Percentiles rank a stretch among this genome's conserved stretches.
Conservation (phyloP, 2,888 invertebrate genomes). For the Quadriops clusia region DNA sequence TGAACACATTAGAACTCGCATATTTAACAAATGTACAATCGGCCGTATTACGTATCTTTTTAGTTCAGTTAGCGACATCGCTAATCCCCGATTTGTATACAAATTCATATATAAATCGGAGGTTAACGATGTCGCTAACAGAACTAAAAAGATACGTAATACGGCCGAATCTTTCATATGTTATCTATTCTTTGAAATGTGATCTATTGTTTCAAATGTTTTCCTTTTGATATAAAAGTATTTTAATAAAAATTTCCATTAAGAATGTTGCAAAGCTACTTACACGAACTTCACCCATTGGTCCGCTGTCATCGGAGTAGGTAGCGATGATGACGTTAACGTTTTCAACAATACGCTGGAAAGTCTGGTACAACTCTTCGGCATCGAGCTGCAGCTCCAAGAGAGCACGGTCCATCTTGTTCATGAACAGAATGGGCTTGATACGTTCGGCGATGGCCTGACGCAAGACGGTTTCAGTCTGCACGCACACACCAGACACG, state of each 20-base stretch:
- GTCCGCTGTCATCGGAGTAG: slow-evolving; percentile 93
- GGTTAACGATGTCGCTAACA: no score
- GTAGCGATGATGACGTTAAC: slow-evolving; percentile 99
- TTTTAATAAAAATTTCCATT: no score
- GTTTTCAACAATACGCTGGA: slow-evolving; percentile 99
- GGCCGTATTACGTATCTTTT: no score
- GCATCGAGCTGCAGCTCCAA: slow-evolving; percentile 92
- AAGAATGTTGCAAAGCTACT: slow-evolving; percentile 23
- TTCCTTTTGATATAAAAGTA: no score
- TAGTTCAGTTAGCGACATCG: no score
- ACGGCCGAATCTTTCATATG: no score
- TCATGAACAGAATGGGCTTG: slow-evolving; percentile 99
- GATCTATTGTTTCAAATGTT: no score
- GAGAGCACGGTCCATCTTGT: slow-evolving; percentile 99
- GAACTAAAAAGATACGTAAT: no score
- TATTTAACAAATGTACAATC: no score
- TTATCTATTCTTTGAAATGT: no score
- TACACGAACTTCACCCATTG: slow-evolving; percentile 98
- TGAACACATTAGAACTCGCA: slow-evolving; percentile 8
- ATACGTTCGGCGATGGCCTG: slow-evolving; percentile 99
- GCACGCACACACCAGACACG: slow-evolving; percentile 99
- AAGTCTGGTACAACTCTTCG: slow-evolving; percentile 96
- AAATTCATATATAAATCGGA: no score
- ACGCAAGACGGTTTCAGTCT: slow-evolving; percentile 98
- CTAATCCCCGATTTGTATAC: no score